Evolutionary conservation across 2,797 vertebrate genomes (phyloP).

Genomic region (Sciurus vulgaris): DNA sequence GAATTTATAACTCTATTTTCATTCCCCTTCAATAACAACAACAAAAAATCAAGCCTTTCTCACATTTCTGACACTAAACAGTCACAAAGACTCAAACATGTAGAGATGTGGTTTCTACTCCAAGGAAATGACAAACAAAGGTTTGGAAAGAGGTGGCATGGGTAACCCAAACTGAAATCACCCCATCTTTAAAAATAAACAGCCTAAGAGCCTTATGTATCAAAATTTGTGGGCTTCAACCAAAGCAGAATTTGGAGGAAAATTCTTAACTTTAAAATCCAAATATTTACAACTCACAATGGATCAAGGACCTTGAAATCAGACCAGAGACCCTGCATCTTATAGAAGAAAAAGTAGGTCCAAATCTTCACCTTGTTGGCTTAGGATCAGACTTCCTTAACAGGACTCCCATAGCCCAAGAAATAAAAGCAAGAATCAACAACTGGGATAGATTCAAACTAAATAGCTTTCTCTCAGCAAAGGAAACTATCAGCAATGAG

Average conservation of each 20-base stretch:
- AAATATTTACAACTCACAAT: neutral
- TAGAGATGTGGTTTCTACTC: neutral
- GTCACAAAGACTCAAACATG: neutral
- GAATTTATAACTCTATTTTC: neutral
- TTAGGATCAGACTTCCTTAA: too few species aligned
- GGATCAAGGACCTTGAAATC: too few species aligned
- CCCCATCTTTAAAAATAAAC: neutral
- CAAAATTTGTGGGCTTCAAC: neutral
- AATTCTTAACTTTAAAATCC: neutral
- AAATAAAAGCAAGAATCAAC: too few species aligned
- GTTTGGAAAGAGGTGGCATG: neutral
- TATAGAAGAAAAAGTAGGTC: too few species aligned
- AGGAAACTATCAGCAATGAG: too few species aligned
- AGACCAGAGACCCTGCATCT: too few species aligned
- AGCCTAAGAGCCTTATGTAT: neutral
- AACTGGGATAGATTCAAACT: too few species aligned
- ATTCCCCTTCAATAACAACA: neutral
- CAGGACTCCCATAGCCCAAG: too few species aligned
- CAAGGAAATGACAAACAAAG: neutral
- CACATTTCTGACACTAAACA: too few species aligned
- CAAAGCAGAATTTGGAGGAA: neutral
- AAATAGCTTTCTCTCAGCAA: too few species aligned
- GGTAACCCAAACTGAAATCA: neutral
- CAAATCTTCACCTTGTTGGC: too few species aligned
- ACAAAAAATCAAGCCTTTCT: neutral